These are phyloP conservation scores for Tromatobia lineatoria DNA, from an alignment of 2,888 invertebrate genomes.

Conservation along the genomic window DNA sequence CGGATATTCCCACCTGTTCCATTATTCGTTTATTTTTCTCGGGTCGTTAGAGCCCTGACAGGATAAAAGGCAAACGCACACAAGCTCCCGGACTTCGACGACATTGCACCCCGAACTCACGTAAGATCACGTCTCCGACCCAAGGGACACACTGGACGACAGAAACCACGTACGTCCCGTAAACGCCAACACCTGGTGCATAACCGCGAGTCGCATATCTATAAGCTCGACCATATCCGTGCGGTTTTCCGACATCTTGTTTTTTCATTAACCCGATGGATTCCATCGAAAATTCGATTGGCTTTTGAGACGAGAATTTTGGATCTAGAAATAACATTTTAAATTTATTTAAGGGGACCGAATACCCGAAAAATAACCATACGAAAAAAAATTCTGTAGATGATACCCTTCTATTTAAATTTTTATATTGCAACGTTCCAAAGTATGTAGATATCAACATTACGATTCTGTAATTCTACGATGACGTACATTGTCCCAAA, in stretches of 20 bases:
- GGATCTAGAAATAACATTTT: neutral
- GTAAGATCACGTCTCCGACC: slow-evolving; percentile 58
- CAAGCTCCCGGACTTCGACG: slow-evolving; percentile 28
- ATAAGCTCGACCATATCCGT: slow-evolving; percentile 49
- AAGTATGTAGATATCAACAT: too few relatives aligned
- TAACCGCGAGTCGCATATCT: slow-evolving; percentile 71
- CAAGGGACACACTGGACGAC: slow-evolving; percentile 59
- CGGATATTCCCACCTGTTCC: slow-evolving; percentile 68
- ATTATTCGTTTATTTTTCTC: slow-evolving; percentile 69
- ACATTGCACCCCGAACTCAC: slow-evolving; percentile 38
- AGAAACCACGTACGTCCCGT: slow-evolving; percentile 75
- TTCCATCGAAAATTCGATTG: neutral
- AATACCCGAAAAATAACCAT: too few relatives aligned
- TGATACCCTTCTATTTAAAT: too few relatives aligned
- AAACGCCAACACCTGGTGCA: slow-evolving; percentile 81
- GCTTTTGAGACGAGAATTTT: neutral
- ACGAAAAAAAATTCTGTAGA: too few relatives aligned
- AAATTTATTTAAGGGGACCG: neutral
- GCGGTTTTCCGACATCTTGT: neutral
- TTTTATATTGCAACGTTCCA: too few relatives aligned
- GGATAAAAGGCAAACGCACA: slow-evolving; percentile 62
- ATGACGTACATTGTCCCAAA: too few relatives aligned
- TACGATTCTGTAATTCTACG: too few relatives aligned
- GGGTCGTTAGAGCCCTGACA: slow-evolving; percentile 64
- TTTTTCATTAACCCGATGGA: neutral